Percentiles rank a stretch among this genome's conserved stretches.
Conservation (phyloP, 2,797 vertebrate species). For the Tapera naevia region DNA sequence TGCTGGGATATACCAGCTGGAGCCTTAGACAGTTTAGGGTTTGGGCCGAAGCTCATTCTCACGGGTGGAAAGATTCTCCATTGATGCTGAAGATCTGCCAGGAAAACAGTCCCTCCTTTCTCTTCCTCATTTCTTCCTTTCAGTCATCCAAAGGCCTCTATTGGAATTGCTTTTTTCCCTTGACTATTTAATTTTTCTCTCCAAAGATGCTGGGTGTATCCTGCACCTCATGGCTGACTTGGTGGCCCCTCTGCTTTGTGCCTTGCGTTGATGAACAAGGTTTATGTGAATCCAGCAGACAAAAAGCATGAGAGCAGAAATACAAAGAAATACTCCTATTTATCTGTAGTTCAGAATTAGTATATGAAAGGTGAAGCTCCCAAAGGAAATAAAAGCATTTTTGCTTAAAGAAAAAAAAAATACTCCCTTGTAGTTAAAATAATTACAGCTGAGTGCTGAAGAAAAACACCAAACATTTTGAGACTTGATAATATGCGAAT, state of each 20-base stretch:
- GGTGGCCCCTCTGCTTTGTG: neutral
- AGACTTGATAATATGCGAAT: conserved; percentile 11
- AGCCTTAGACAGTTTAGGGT: neutral
- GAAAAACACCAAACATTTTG: conserved; percentile 21
- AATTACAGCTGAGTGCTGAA: neutral
- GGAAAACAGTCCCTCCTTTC: neutral
- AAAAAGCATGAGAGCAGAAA: neutral
- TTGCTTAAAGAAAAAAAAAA: neutral
- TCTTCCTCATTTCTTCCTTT: neutral
- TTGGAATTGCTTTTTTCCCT: neutral
- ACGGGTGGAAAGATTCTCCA: neutral
- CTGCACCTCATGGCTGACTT: neutral
- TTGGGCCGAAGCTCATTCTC: neutral
- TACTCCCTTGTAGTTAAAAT: neutral
- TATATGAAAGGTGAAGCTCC: neutral
- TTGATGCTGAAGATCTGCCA: neutral
- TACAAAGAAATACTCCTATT: neutral
- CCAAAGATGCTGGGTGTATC: neutral
- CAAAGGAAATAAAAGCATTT: neutral
- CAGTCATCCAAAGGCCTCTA: neutral
- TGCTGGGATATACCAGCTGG: neutral
- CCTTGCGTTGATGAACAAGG: neutral
- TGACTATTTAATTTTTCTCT: neutral
- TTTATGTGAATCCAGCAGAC: neutral
- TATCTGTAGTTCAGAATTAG: neutral